A percentile compares a stretch with the other conserved stretches of the same genome.
Evolutionary conservation across 2,113 vertebrate species (phyloP).

Genomic region (Cryptomyrus ogoouensis): DNA sequence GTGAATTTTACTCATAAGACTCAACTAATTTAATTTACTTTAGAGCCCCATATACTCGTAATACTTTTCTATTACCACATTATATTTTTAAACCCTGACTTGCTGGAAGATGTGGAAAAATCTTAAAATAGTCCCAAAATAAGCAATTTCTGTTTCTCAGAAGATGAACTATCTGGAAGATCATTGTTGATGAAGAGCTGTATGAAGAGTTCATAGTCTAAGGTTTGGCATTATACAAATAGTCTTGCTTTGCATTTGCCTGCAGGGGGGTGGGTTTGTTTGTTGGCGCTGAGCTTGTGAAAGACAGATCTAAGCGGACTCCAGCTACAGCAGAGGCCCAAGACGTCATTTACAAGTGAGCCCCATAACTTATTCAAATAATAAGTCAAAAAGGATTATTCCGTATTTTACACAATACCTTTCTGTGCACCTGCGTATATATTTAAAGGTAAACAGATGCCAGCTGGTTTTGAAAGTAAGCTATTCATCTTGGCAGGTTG

Average conservation of each 20-base stretch:
- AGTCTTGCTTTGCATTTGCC: not conserved
- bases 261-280: conserved; percentile 83
- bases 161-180: not conserved
- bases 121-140: not conserved
- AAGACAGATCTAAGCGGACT: conserved; percentile 67
- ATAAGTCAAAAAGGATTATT: not conserved
- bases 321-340: conserved; percentile 91
- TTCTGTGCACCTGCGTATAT: not conserved
- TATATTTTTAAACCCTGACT: not conserved
- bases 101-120: not conserved
- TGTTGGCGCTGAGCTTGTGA: conserved; percentile 86
- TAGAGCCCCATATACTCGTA: not conserved
- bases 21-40: not conserved
- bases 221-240: not conserved
- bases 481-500: conserved; percentile 60
- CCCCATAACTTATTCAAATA: not conserved
- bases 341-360: conserved; percentile 83
- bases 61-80: not conserved
- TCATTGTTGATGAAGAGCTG: not conserved
- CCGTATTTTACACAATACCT: not conserved
- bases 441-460: not conserved
- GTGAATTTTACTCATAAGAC: not conserved
- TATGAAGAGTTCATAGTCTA: not conserved
- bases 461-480: not conserved
- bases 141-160: not conserved